Conservation (phyloP, 37 sponge, comb jelly and placozoan genomes). For the Hexactinellida sp. region DNA sequence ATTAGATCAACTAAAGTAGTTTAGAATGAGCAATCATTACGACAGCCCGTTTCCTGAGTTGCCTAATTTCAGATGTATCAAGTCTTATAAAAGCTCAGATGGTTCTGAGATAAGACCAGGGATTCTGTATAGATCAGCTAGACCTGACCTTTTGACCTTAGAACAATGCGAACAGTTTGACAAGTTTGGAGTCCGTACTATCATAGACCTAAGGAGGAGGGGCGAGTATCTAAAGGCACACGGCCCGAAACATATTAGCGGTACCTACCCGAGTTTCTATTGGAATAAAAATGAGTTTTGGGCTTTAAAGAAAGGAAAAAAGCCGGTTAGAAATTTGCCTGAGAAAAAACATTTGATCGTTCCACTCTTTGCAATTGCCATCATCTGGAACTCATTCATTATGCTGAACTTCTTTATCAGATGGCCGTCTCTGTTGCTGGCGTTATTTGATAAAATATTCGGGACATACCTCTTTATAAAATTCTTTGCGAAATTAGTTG, state of each 20-base stretch:
- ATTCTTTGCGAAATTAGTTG: slow-evolving; percentile 34
- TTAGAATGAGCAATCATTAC: not conserved
- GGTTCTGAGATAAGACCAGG: slow-evolving; percentile 39
- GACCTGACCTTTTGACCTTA: slow-evolving; percentile 51
- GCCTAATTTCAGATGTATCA: slow-evolving; percentile 64
- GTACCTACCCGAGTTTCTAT: slow-evolving; percentile 24
- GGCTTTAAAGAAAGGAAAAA: slow-evolving; percentile 19
- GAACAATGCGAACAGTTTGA: slow-evolving; percentile 28
- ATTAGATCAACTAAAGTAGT: too few relatives aligned
- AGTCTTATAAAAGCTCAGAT: slow-evolving; percentile 16
- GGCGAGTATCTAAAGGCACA: slow-evolving; percentile 37
- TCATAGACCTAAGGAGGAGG: slow-evolving; percentile 48
- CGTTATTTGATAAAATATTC: slow-evolving; percentile 41
- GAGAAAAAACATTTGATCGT: slow-evolving; percentile 28
- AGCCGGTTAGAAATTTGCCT: not conserved
- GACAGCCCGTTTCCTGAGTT: slow-evolving; percentile 20
- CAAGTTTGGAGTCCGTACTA: slow-evolving; percentile 41
- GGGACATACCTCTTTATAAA: slow-evolving; percentile 51
- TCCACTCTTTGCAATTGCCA: slow-evolving; percentile 44
- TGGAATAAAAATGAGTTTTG: slow-evolving; percentile 37
- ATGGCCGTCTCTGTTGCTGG: slow-evolving; percentile 40
- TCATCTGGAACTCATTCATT: slow-evolving; percentile 34
- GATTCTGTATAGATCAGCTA: slow-evolving; percentile 51
- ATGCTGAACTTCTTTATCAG: slow-evolving; percentile 52
- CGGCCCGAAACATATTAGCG: slow-evolving; percentile 43